Evolutionary conservation across 2,797 vertebrate species (phyloP), one percentile per base, ranked within the genome.

Genomic region (Phylloscopus collybita): DNA sequence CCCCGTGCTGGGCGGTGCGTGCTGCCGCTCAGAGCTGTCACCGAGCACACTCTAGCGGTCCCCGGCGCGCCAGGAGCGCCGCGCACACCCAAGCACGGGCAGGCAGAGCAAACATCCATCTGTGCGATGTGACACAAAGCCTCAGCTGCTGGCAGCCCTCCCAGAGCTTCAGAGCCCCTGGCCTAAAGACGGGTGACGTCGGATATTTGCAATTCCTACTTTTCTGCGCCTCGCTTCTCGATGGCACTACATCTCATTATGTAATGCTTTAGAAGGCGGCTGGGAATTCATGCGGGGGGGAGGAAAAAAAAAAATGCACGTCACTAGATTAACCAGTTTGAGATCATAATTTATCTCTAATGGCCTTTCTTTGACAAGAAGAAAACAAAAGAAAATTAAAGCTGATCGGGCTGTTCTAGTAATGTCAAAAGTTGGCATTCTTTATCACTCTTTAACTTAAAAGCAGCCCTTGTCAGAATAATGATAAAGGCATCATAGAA

Each of bases 361-460:
- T 92, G 84, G 96, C 80, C 97, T 90, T 96, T 96, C 93, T 91
- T 47, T 96, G 83, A 91, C 93, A 95, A 93, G 78, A 93, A 91
- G 69, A 91, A 96, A 92, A 92, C 93, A 95, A 90, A 87, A 86
- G 82, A 91, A 92, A 95, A 95, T 96, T 88, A 96, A 97, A 97
- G 94, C 90, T 88, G 95, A 96, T 92, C 86, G 80, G 71, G 38
- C 93, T 97, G 95, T 93, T 96, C 95, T 71, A 95, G 86, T 96
- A 95, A 95, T 92, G 96, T 97, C 97, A 96, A 70, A 97, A 97
- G 83, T 89, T 97, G 95, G 86, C 95, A 97, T 97, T 97, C 94
- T 97, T 94, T 96, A 93, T 93, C 89, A 96, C 93, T 97, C 93
- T 97, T 98, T 97, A 97, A 97, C 96, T 96, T 96, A 94, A 98